Conservation (phyloP, 2,888 invertebrate species). For the Dryococelus australis region DNA sequence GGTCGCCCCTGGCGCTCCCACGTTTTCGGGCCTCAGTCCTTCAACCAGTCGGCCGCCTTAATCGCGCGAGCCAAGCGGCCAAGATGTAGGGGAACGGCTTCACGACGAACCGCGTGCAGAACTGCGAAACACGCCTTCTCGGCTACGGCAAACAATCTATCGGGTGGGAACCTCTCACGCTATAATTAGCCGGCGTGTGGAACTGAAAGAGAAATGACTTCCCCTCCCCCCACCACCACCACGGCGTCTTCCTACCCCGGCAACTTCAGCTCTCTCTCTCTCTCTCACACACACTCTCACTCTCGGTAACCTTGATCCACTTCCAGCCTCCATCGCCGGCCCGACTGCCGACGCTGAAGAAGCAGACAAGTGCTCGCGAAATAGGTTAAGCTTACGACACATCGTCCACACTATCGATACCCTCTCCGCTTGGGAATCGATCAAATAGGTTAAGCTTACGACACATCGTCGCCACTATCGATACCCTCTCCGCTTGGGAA, state of each 20-base stretch:
- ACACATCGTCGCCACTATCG: too few species aligned
- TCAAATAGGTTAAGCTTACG: background rate
- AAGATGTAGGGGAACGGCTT: too few species aligned
- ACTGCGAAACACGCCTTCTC: background rate
- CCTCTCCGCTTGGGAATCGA: too few species aligned
- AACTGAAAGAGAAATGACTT: background rate
- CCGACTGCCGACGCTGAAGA: constrained; percentile 5
- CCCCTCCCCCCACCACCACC: background rate
- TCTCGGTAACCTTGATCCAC: constrained; percentile 28
- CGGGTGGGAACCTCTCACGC: constrained; percentile 3
- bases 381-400: background rate
- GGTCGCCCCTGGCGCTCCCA: too few species aligned
- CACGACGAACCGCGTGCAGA: background rate
- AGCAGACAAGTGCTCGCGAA: constrained; percentile 1
- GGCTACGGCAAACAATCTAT: background rate
- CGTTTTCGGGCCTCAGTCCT: too few species aligned
- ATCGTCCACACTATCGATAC: too few species aligned
- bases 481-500: too few species aligned
- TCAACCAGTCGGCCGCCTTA: too few species aligned
- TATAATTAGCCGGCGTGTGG: background rate
- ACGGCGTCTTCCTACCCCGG: background rate
- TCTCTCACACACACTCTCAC: constrained; percentile 13
- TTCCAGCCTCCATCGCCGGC: background rate
- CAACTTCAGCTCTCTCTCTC: background rate
- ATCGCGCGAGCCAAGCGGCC: too few species aligned